Evolutionary conservation across 92 coral and sea anemone species (phyloP).

Genomic region (Palythoa grandiflora): DNA sequence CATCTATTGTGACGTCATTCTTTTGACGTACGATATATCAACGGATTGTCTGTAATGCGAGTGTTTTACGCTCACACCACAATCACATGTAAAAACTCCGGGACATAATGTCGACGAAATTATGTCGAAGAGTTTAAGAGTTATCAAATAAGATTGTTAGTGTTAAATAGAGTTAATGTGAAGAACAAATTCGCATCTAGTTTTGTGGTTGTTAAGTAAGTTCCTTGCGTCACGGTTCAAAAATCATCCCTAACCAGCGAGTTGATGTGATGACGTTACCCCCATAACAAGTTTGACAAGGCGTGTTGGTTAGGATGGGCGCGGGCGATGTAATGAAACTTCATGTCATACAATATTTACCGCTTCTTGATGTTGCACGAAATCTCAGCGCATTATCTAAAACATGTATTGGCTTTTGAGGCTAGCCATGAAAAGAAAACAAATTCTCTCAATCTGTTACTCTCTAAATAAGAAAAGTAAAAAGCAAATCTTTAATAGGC

Average conservation of each 20-base stretch:
- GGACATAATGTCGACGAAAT: background rate
- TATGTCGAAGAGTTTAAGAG: background rate
- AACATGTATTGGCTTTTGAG: background rate
- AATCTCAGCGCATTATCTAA: background rate
- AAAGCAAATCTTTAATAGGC: background rate
- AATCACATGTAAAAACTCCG: conserved; percentile 13
- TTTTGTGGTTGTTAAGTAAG: background rate
- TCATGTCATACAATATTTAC: background rate
- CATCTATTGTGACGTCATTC: conserved; percentile 37
- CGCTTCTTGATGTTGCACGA: background rate
- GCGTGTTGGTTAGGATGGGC: conserved; percentile 36
- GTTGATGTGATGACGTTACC: conserved; percentile 37
- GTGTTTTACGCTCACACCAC: background rate
- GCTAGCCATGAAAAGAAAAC: background rate
- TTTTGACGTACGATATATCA: conserved; percentile 24
- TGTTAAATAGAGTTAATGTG: background rate
- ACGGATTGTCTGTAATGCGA: conserved; percentile 2
- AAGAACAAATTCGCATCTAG: background rate
- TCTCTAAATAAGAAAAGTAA: background rate
- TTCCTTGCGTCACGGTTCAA: conserved; percentile 26
- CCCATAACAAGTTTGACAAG: conserved; percentile 20
- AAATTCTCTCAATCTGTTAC: background rate
- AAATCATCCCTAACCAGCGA: conserved; percentile 5
- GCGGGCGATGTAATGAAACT: conserved; percentile 9
- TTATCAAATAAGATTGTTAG: background rate